phyloP scores from a whole-genome alignment of 2,888 invertebrate species.

The Smittia aterrima region DNA sequence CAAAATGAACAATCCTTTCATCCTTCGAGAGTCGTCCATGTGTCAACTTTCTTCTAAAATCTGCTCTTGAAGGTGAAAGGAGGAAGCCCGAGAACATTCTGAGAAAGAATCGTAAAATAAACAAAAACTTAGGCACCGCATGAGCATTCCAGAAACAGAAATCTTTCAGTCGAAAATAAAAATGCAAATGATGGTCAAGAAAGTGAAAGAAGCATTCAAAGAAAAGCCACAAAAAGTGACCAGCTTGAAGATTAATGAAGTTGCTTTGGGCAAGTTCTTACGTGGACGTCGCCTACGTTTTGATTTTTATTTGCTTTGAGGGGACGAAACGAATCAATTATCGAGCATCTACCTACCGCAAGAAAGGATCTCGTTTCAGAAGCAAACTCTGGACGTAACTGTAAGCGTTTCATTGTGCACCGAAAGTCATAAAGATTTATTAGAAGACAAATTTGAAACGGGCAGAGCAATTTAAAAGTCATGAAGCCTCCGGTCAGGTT shows the following conservation, averaged over 20 bases:
- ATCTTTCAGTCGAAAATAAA: neutral
- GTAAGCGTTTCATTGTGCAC: neutral
- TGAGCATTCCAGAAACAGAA: neutral
- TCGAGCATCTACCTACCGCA: conserved; percentile 1
- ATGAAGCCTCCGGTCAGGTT: neutral
- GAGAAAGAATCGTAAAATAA: neutral
- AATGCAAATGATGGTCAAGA: conserved; percentile 12
- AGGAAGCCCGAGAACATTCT: neutral
- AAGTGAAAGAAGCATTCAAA: neutral
- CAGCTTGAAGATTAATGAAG: neutral
- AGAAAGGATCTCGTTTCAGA: neutral
- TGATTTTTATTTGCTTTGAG: neutral
- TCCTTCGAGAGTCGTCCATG: conserved; percentile 4
- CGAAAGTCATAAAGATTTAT: neutral
- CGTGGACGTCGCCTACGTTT: no score
- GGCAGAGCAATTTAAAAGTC: neutral
- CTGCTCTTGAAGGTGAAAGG: neutral
- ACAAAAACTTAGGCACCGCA: neutral
- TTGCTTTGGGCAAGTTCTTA: no score
- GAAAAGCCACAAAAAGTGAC: conserved; percentile 19
- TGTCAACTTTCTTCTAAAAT: neutral
- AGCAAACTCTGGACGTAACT: neutral
- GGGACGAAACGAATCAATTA: conserved; percentile 28
- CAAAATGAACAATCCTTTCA: neutral
- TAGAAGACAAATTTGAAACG: neutral